Base-by-base conservation (phyloP, 1,140 invertebrate genomes). In the Pseudoatta argentina region DNA sequence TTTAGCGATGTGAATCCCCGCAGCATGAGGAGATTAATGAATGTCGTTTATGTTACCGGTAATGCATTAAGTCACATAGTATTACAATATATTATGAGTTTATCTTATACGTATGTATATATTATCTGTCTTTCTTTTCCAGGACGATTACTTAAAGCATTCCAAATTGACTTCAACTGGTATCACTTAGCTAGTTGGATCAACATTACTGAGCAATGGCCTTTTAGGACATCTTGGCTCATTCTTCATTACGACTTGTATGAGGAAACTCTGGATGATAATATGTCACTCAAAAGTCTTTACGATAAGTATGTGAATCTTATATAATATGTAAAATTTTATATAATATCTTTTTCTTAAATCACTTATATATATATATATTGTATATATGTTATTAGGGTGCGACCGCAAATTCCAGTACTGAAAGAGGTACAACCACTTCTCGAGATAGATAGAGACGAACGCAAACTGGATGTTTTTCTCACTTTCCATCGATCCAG, bases 151-250 rank as follows among this genome's bases (percentile, higher is more conserved):
- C 95, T 99, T 86, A 98, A 99, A 96, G 98, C 99, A 91, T 99
- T 99, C 96, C 98, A 99, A 95, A 98, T 99, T 87, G 99, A 99
- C 93, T 99, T 99, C 95, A 99, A 99, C 95, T 99, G 99, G 99
- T 98, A 99, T 95, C 97, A 99, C 89, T 95, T 99, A 87, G 98
- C 98, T 72, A 98, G 98, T 73, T 99, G 99, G 99, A 98, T 99
- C 67, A 99, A 99, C 94, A 97, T 99, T 51, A 99, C 99, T 0
- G 99, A 99, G 94, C 99, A 99, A 94, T 99, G 99, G 99, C 99
- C 99, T 0, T 98, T 99, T 94, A 96, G 99, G 79, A 98, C 98
- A 14, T 99, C 98, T 18, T 99, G 99, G 98, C 98, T 99, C 87
- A 99, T 99, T 79, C 96, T 99, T 87, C 97, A 99, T 94, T 98